Evolutionary conservation across 1,140 invertebrate species (phyloP).

Genomic region (Zaprionus camerounensis): DNA sequence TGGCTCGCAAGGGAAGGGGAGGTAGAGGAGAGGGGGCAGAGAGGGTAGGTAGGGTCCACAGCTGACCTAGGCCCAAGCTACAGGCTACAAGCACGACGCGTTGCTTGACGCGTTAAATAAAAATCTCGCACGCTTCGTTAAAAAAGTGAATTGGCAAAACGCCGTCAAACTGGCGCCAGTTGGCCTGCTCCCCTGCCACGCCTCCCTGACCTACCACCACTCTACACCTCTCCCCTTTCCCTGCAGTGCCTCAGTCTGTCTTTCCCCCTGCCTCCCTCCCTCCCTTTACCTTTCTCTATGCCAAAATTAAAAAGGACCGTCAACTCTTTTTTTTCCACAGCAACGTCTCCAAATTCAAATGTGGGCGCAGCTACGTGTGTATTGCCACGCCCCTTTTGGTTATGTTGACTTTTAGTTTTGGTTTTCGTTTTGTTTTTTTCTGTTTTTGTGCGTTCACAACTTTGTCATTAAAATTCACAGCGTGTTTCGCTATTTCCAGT

Average conservation of each 20-base stretch:
- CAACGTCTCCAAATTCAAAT: slow-evolving; percentile 54
- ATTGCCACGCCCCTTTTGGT: slow-evolving; percentile 53
- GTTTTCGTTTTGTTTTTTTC: slow-evolving; percentile 43
- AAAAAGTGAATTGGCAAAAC: slow-evolving; percentile 27
- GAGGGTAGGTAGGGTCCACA: neutral
- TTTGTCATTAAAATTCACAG: slow-evolving; percentile 46
- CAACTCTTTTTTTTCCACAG: slow-evolving; percentile 46
- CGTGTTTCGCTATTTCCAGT: slow-evolving; percentile 27
- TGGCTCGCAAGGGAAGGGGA: neutral
- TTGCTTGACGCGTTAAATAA: slow-evolving; percentile 68
- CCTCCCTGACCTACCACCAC: neutral
- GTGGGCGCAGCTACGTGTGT: slow-evolving; percentile 42
- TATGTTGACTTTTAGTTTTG: slow-evolving; percentile 48
- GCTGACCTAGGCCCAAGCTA: slow-evolving; percentile 3
- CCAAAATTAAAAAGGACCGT: slow-evolving; percentile 72
- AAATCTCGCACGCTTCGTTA: slow-evolving; percentile 76
- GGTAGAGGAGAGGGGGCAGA: no score
- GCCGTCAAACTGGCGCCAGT: slow-evolving; percentile 22
- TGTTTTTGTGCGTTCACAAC: slow-evolving; percentile 8
- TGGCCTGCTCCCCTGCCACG: neutral
- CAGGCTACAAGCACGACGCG: slow-evolving; percentile 5
- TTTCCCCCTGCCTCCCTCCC: neutral
- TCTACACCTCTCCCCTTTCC: neutral
- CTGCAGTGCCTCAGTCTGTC: neutral
- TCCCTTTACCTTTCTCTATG: neutral